These are phyloP conservation scores for Augochlora pura DNA, from an alignment of 1,140 invertebrate species.

Conservation along the genomic window DNA sequence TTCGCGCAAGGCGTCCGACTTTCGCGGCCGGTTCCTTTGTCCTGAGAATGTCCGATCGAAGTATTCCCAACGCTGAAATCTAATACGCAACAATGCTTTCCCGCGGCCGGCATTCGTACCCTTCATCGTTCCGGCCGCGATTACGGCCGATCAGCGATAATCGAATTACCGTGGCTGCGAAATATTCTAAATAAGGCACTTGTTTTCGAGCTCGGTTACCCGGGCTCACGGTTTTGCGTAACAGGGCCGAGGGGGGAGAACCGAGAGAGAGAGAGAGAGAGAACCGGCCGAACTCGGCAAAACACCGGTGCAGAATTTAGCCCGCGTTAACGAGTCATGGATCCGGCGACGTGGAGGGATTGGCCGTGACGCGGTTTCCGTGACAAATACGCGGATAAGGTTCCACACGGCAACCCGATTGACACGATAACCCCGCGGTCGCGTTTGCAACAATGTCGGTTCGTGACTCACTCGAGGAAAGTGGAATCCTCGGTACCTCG, in stretches of 20 bases:
- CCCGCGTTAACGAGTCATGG: slow-evolving; percentile 13
- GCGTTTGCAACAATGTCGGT: slow-evolving; percentile 39
- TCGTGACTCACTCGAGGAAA: slow-evolving; percentile 16
- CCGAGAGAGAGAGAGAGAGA: too few species aligned
- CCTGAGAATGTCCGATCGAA: slow-evolving; percentile 42
- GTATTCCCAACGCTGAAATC: slow-evolving; percentile 43
- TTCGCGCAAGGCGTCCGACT: neutral
- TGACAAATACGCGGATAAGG: slow-evolving; percentile 30
- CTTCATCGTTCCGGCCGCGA: neutral
- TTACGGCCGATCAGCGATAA: slow-evolving; percentile 43
- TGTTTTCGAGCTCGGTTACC: neutral
- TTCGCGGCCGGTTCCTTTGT: slow-evolving; percentile 31
- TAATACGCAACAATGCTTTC: slow-evolving; percentile 49
- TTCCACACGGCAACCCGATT: slow-evolving; percentile 5
- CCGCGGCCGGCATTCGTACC: slow-evolving; percentile 33
- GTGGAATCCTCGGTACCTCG: neutral
- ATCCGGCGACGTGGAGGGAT: slow-evolving; percentile 13
- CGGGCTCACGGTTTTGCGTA: neutral
- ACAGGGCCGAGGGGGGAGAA: neutral
- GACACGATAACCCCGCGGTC: slow-evolving; percentile 32
- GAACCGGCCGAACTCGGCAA: slow-evolving; percentile 5
- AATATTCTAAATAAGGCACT: slow-evolving; percentile 43
- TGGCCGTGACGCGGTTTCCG: slow-evolving; percentile 14
- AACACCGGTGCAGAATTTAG: slow-evolving; percentile 19
- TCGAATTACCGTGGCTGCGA: slow-evolving; percentile 35